A percentile compares a stretch with the other conserved stretches of the same genome.
These are phyloP conservation scores for Huso huso DNA, from an alignment of 2,797 vertebrate genomes.

Conservation along the genomic window DNA sequence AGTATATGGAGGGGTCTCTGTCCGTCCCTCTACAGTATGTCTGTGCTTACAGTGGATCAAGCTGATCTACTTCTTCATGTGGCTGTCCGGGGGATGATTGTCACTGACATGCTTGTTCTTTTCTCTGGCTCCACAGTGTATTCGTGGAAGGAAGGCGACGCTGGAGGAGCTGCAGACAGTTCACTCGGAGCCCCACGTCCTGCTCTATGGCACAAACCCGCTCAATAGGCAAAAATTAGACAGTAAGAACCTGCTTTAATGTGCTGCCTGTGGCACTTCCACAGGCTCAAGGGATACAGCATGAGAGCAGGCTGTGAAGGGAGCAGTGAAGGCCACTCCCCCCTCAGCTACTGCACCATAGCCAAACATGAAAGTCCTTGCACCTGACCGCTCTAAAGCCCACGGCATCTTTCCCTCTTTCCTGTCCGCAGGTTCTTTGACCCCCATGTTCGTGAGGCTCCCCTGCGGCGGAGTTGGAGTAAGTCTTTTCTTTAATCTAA, in stretches of 20 bases:
- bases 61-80: too few species aligned
- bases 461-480: slow-evolving; percentile 93
- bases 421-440: slow-evolving; percentile 69
- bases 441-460: slow-evolving; percentile 87
- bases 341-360: too few species aligned
- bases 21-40: neutral
- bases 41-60: too few species aligned
- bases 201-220: slow-evolving; percentile 73
- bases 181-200: slow-evolving; percentile 69
- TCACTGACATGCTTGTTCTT: too few species aligned
- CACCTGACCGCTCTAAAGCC: too few species aligned
- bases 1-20: too few species aligned
- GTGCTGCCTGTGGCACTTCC: neutral
- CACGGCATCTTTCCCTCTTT: slow-evolving; percentile 12
- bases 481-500: slow-evolving; percentile 61
- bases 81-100: too few species aligned
- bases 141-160: slow-evolving; percentile 74
- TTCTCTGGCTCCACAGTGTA: slow-evolving; percentile 49
- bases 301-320: neutral
- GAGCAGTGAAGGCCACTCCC: neutral
- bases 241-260: slow-evolving; percentile 62
- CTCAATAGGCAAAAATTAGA: slow-evolving; percentile 90
- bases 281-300: neutral
- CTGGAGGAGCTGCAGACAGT: slow-evolving; percentile 77
- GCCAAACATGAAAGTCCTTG: too few species aligned